Percentiles rank a stretch among this genome's conserved stretches.
phyloP scores from a whole-genome alignment of 2,113 vertebrate genomes.

The Megaceryle maxima region DNA sequence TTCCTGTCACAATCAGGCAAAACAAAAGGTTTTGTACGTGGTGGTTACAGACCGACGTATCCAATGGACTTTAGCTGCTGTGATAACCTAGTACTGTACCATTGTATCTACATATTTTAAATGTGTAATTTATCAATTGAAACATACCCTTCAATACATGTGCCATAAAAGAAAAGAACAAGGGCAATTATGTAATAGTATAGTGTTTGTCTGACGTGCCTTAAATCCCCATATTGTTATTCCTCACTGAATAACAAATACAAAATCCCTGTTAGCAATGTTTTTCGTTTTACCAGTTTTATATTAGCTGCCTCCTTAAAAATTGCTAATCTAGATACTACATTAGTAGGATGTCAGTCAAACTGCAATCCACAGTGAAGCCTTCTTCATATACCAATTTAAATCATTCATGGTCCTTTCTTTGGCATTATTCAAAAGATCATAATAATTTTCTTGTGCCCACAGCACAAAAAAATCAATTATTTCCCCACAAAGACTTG shows the following conservation, averaged over 20 bases:
- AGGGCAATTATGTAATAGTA: constrained; percentile 76
- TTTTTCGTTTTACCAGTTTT: constrained; percentile 79
- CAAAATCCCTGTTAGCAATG: constrained; percentile 71
- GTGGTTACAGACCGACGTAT: neutral
- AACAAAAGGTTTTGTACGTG: constrained; percentile 5
- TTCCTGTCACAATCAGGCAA: constrained; percentile 33
- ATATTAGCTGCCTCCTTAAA: constrained; percentile 83
- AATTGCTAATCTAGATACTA: constrained; percentile 92
- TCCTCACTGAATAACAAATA: constrained; percentile 71
- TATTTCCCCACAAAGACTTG: constrained; percentile 99
- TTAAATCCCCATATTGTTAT: constrained; percentile 75
- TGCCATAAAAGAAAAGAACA: constrained; percentile 71
- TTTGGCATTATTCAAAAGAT: constrained; percentile 99
- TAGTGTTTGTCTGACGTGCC: constrained; percentile 71
- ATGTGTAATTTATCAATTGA: constrained; percentile 75
- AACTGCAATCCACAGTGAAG: constrained; percentile 88
- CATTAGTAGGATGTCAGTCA: constrained; percentile 96
- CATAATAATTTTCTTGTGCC: constrained; percentile 99
- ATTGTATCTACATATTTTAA: constrained; percentile 72
- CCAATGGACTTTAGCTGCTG: constrained; percentile 39
- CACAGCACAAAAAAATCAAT: constrained; percentile 99
- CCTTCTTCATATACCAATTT: constrained; percentile 99
- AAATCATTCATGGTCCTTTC: constrained; percentile 99
- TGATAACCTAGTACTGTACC: constrained; percentile 44
- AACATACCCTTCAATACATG: constrained; percentile 71